Conservation (phyloP, 2,113 vertebrate genomes). For the Elachura formosa region DNA sequence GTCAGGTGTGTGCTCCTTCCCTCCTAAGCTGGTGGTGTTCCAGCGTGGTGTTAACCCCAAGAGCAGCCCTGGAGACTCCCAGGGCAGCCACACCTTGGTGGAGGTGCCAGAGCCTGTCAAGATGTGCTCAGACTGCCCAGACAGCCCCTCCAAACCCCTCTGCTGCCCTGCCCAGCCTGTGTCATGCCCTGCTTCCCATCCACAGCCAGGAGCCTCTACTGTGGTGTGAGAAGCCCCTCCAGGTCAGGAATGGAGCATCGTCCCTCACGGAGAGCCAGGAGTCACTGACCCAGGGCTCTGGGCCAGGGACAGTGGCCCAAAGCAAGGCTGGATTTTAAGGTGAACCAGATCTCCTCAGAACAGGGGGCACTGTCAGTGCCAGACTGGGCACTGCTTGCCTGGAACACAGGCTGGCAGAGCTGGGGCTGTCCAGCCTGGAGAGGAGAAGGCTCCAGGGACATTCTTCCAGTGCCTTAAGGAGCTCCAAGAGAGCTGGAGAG, state of each 20-base stretch:
- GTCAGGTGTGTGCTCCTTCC: background rate
- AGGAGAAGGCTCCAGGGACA: background rate
- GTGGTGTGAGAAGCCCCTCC: background rate
- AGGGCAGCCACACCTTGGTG: background rate
- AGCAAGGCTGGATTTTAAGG: background rate
- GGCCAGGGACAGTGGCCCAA: background rate
- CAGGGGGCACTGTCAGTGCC: background rate
- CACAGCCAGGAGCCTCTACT: background rate
- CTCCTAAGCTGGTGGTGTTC: background rate
- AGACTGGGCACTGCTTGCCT: background rate
- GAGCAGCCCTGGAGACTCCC: background rate
- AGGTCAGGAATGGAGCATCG: fast-evolving
- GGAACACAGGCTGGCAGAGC: background rate
- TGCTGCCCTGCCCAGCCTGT: background rate
- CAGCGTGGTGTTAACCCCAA: too few relatives aligned
- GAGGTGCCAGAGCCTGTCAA: background rate
- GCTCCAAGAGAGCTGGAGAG: background rate
- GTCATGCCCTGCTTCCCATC: background rate
- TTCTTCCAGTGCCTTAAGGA: background rate
- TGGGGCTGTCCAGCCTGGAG: background rate
- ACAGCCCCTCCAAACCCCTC: background rate
- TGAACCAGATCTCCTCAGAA: background rate
- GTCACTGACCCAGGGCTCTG: background rate
- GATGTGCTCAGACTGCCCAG: background rate
- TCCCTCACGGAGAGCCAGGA: background rate